Base-by-base conservation (phyloP, 2,797 vertebrate species). In the Periophthalmus magnuspinnatus region DNA sequence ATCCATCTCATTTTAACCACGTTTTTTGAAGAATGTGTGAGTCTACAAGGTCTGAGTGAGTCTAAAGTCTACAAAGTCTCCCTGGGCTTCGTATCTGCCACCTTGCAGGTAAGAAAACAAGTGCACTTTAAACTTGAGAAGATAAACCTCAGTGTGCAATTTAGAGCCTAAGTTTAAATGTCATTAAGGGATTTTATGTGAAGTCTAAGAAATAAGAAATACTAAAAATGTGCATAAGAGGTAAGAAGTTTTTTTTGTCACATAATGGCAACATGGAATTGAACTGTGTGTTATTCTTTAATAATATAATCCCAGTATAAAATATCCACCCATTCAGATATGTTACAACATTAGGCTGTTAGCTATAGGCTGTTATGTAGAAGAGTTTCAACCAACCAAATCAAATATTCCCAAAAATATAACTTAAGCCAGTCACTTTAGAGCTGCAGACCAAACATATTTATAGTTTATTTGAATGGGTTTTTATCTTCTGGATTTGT, bases 91-190 rank as follows among this genome's bases (percentile, higher is more conserved):
- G 59, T 2, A 6, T 58, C 41, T 34, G 13, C 7, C 28, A 38
- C 78, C 14, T 69, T 41, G 69, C 83, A 83, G 87, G 89, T 90
- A 81, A 32, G 87, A n/a, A n/a, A 58, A 21, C 22, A 36, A 21
- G 36, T 41, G 21, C 13, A 36, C 45, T 33, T n/a, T 13, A 17
- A 38, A 22, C 9, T 45, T 61, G 61, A 61, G 4, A 5, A 21
- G 2, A n/a, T 14, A 36, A 11, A 38, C 21, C 22, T 28, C 24
- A 57, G 14, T 32, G 22, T 32, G 52, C 24, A 57, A 32, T n/a
- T 50, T 50, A 50, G 17, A 14, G 11, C 41, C 10, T n/a, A n/a
- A 45, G 52, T 13, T 55, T 55, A 55, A 10, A 55, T 54, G 54
- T 54, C 21, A 22, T 55, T 13, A n/a, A 22, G 16, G 9, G 50